Evolutionary conservation across 1,140 invertebrate genomes (phyloP).

Genomic region (Ganaspis sp.): DNA sequence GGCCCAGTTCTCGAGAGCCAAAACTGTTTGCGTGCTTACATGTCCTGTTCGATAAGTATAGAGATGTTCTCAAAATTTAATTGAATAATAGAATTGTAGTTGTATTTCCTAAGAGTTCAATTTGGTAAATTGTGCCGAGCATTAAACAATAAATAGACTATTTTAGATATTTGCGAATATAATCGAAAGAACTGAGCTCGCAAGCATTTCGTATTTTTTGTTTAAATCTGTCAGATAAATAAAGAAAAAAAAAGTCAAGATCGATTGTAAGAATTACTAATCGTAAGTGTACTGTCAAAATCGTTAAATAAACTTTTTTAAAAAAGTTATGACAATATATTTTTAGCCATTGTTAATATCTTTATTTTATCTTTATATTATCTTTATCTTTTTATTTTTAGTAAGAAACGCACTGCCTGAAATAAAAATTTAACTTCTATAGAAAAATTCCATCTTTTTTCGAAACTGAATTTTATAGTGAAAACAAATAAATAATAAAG

Average conservation of each 20-base stretch:
- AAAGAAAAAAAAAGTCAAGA: not conserved
- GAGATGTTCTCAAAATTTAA: conserved; percentile 5
- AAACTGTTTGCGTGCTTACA: conserved; percentile 28
- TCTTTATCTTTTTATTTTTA: too few relatives aligned
- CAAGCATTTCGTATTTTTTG: not conserved
- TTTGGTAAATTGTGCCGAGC: conserved; percentile 7
- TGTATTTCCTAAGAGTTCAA: conserved; percentile 5
- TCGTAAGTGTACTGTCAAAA: conserved; percentile 27
- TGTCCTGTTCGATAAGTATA: conserved; percentile 8
- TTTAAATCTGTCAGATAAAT: not conserved
- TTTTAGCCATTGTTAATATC: not conserved
- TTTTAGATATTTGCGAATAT: conserved; percentile 5
- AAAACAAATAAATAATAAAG: too few relatives aligned
- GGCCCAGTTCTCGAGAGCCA: conserved; percentile 5
- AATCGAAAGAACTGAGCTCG: conserved; percentile 11
- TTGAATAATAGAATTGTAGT: conserved; percentile 11
- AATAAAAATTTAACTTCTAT: too few relatives aligned
- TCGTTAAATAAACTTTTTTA: conserved; percentile 30
- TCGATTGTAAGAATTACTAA: conserved; percentile 18
- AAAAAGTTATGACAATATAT: not conserved
- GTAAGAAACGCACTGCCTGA: too few relatives aligned
- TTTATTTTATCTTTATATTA: too few relatives aligned
- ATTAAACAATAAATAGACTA: conserved; percentile 3
- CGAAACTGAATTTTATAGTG: too few relatives aligned
- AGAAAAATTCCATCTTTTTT: too few relatives aligned